A percentile compares a stretch with the other conserved stretches of the same genome.
These are phyloP conservation scores for Bradypodion ventrale DNA, from an alignment of 2,797 vertebrate genomes.

Conservation along the genomic window DNA sequence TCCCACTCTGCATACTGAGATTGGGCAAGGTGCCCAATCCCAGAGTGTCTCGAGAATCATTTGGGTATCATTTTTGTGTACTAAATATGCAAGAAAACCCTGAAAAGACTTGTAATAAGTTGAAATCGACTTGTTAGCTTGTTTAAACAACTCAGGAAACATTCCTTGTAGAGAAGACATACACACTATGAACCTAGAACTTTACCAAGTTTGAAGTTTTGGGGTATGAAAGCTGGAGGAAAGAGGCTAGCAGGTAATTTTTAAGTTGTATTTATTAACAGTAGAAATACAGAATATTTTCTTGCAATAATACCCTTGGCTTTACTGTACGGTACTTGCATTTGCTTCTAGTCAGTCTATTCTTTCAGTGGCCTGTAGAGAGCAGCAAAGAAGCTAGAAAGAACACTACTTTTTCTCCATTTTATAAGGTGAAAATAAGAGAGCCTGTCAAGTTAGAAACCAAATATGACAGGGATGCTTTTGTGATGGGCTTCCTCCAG, in stretches of 20 bases:
- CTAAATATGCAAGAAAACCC: too few species aligned
- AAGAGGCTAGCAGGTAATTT: background rate
- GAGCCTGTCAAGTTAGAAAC: conserved; percentile 36
- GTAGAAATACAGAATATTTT: background rate
- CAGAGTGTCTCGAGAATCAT: too few species aligned
- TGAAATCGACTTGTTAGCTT: too few species aligned
- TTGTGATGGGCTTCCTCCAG: background rate
- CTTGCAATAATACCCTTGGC: background rate
- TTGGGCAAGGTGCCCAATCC: too few species aligned
- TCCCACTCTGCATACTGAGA: too few species aligned
- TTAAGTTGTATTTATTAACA: background rate
- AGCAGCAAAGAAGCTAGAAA: conserved; percentile 73
- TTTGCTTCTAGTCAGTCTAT: conserved; percentile 39
- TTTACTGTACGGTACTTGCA: background rate
- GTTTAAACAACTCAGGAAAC: background rate
- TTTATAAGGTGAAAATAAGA: conserved; percentile 29
- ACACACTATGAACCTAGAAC: background rate
- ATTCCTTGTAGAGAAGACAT: background rate
- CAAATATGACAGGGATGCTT: background rate
- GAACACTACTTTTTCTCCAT: conserved; percentile 23
- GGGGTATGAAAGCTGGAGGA: background rate
- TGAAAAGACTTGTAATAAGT: too few species aligned
- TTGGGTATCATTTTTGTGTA: too few species aligned
- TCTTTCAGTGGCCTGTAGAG: conserved; percentile 64
- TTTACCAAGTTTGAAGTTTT: background rate